Evolutionary conservation across 2,797 vertebrate species (phyloP), one percentile per base, ranked within the genome.

Genomic region (Catamblyrhynchus diadema): DNA sequence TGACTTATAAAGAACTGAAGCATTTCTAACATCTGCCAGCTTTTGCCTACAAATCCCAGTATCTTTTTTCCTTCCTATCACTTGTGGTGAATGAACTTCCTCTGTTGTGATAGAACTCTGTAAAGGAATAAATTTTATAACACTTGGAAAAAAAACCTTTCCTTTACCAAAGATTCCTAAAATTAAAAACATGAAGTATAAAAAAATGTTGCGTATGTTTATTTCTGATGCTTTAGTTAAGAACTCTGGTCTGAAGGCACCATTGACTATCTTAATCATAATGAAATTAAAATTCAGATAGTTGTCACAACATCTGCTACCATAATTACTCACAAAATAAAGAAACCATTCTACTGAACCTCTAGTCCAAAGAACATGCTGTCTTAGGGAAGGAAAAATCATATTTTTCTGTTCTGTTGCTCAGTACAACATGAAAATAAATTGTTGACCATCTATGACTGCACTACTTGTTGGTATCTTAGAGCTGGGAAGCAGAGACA

Each of bases 1-100:
- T 93, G 78, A 97, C 84, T 96, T 96, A 95, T 28, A 93, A 96
- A 96, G 90, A 96, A 88, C 88, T 90, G 74, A 97, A 94, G 83
- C 90, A 94, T 96, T 97, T 92, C 92, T 94, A 97, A 81, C 93
- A 96, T 96, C 95, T 35, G 45, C 94, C 90, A 92, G 86, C 91
- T 93, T 97, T 96, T 94, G 95, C 96, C 95, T 95, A 66, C 93
- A 90, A 70, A 95, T 94, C 61, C 75, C 89, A 96, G 59, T 92
- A 82, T 45, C 7, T 53, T 73, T 80, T 86, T 88, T 92, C 51
- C 50, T 89, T 95, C n/a, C 77, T 94, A 44, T 87, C 0, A 4
- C 53, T 32, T 88, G 51, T 59, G 90, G 69, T 75, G 37, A 85
- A 61, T 94, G 47, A 94, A 94, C 66, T 93, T 96, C 87, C 94